These are phyloP conservation scores for Drosophila asahinai DNA, from an alignment of 1,140 invertebrate species.

Conservation along the genomic window DNA sequence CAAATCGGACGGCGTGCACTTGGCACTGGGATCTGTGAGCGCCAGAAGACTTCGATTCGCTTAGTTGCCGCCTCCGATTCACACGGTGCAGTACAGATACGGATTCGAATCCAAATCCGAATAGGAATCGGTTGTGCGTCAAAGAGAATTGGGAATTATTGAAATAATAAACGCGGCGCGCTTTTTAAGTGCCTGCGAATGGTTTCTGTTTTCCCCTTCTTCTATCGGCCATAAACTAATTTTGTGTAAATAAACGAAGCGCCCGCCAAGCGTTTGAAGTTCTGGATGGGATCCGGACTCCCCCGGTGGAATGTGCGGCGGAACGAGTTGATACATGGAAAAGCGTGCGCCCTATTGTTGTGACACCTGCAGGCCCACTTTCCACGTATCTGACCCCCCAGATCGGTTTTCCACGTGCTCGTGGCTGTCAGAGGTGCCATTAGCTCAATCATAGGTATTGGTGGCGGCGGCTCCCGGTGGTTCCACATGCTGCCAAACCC, in stretches of 20 bases:
- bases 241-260: slow-evolving; percentile 75
- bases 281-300: slow-evolving; percentile 56
- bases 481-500: slow-evolving; percentile 10
- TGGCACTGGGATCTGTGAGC: slow-evolving; percentile 22
- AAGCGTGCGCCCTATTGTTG: slow-evolving; percentile 37
- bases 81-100: slow-evolving; percentile 54
- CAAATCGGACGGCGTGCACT: slow-evolving; percentile 63
- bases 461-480: slow-evolving; percentile 19
- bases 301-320: slow-evolving; percentile 14
- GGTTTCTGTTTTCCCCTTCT: slow-evolving; percentile 25
- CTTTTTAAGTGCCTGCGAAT: slow-evolving; percentile 73
- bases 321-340: slow-evolving; percentile 29
- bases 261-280: slow-evolving; percentile 67
- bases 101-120: slow-evolving; percentile 6
- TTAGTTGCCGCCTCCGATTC: slow-evolving; percentile 54
- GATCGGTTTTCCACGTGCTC: slow-evolving; percentile 7
- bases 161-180: slow-evolving; percentile 75
- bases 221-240: slow-evolving; percentile 68
- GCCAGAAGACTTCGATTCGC: slow-evolving; percentile 32
- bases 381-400: neutral
- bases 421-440: slow-evolving; percentile 42
- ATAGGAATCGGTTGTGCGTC: slow-evolving; percentile 52
- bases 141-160: slow-evolving; percentile 73
- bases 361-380: slow-evolving; percentile 56
- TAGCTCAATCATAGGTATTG: slow-evolving; percentile 54